A percentile compares a stretch with the other conserved stretches of the same genome.
Evolutionary conservation across 64 coral and sea anemone genomes (phyloP).

Genomic region (Platygyra sinensis): DNA sequence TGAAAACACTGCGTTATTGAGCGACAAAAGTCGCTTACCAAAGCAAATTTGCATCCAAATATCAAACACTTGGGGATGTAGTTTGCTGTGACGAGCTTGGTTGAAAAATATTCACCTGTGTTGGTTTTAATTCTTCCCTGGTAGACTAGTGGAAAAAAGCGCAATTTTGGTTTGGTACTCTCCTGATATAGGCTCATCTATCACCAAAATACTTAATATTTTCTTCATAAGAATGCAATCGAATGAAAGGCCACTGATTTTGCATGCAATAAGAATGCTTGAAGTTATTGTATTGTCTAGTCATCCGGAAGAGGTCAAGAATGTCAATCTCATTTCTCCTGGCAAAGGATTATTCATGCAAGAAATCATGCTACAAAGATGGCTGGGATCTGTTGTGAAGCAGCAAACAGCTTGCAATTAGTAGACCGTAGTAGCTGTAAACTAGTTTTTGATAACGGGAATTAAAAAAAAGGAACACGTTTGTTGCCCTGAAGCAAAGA

Average conservation of each 20-base stretch:
- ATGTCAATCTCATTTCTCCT: conserved; percentile 13
- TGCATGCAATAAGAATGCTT: not conserved
- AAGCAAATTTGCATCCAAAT: not conserved
- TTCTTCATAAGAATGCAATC: not conserved
- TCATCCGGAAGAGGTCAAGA: not conserved
- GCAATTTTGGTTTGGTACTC: too few relatives aligned
- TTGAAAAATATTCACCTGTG: too few relatives aligned
- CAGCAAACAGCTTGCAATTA: too few relatives aligned
- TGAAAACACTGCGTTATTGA: not conserved
- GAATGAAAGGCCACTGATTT: not conserved
- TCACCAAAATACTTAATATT: not conserved
- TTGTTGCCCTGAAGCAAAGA: too few relatives aligned
- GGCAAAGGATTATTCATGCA: not conserved
- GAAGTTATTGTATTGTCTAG: not conserved
- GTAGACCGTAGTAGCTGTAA: too few relatives aligned
- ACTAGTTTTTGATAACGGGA: too few relatives aligned
- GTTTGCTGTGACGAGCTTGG: not conserved
- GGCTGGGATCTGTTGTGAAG: too few relatives aligned
- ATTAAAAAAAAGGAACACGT: too few relatives aligned
- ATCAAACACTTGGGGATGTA: not conserved
- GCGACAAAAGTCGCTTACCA: not conserved
- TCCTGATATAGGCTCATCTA: not conserved
- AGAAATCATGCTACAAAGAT: not conserved
- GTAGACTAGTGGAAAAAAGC: too few relatives aligned
- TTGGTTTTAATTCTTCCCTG: too few relatives aligned